Conservation (phyloP, 1,140 invertebrate genomes). For the Sycophaga agraensis region DNA sequence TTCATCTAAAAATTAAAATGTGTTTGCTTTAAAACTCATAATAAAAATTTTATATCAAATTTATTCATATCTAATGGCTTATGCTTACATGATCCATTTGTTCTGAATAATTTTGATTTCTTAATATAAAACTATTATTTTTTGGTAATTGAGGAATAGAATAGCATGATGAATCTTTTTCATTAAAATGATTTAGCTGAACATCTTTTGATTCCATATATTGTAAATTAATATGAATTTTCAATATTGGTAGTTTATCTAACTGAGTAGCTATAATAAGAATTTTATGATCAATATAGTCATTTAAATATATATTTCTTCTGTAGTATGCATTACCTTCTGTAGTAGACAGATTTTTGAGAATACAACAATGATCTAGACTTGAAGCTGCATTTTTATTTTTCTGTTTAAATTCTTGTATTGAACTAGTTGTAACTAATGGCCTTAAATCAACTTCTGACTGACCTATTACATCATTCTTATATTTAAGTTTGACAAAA, state of each 20-base stretch:
- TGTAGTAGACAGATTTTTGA: constrained; percentile 22
- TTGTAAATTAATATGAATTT: constrained; percentile 37
- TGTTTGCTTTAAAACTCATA: too few relatives aligned
- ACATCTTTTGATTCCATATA: constrained; percentile 39
- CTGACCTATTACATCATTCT: constrained; percentile 39
- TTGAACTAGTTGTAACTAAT: constrained; percentile 37
- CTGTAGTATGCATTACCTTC: constrained; percentile 16
- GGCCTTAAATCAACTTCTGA: constrained; percentile 45
- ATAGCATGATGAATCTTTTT: background rate
- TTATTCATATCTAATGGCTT: too few relatives aligned
- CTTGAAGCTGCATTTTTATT: constrained; percentile 32
- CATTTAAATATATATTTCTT: constrained; percentile 32
- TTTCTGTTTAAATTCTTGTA: constrained; percentile 40
- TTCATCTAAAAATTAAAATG: background rate
- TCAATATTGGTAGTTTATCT: constrained; percentile 28
- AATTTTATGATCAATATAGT: background rate
- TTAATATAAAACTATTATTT: background rate
- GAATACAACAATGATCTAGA: constrained; percentile 43
- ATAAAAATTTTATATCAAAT: too few relatives aligned
- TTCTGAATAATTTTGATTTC: background rate
- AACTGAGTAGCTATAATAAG: constrained; percentile 6
- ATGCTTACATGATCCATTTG: background rate
- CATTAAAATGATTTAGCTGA: background rate
- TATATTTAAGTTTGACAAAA: constrained; percentile 42
- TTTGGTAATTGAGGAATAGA: background rate